Percentiles rank a stretch among this genome's conserved stretches.
phyloP scores from a whole-genome alignment of 2,113 vertebrate species.

The Eurypyga helias region DNA sequence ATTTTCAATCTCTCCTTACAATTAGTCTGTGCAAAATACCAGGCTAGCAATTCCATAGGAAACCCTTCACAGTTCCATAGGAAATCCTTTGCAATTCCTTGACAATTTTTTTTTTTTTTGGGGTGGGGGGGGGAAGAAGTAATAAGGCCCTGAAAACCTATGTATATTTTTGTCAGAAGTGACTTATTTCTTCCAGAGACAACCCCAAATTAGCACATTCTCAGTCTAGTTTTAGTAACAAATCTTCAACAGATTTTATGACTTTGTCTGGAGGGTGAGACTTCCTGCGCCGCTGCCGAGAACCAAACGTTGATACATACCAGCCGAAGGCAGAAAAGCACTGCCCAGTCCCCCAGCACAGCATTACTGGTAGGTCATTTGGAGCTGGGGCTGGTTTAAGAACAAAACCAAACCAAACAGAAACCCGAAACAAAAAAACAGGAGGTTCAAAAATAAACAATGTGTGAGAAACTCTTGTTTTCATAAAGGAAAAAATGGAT shows the following conservation, averaged over 20 bases:
- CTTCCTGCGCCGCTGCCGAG: conserved; percentile 8
- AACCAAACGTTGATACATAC: neutral
- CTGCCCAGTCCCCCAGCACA: fast-evolving
- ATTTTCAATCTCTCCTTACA: neutral
- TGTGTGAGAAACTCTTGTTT: neutral
- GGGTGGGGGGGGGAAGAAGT: neutral
- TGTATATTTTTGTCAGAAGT: neutral
- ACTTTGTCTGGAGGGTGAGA: neutral
- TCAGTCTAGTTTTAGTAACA: conserved; percentile 24
- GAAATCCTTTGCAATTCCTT: neutral
- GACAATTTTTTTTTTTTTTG: neutral
- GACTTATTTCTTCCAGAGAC: neutral
- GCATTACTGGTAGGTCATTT: neutral
- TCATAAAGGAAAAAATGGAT: neutral
- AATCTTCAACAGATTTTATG: neutral
- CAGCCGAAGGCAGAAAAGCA: neutral
- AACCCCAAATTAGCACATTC: neutral
- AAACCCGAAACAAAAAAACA: neutral
- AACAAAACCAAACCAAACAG: too few species aligned
- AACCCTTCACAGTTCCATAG: neutral
- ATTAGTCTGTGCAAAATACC: neutral
- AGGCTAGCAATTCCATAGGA: neutral
- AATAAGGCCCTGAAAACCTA: neutral
- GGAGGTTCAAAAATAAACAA: neutral
- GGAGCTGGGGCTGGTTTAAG: neutral